A percentile compares a stretch with the other conserved stretches of the same genome.
These are phyloP conservation scores for Akabosia matsudoensis DNA, from an alignment of 1,140 invertebrate species.

Conservation along the genomic window DNA sequence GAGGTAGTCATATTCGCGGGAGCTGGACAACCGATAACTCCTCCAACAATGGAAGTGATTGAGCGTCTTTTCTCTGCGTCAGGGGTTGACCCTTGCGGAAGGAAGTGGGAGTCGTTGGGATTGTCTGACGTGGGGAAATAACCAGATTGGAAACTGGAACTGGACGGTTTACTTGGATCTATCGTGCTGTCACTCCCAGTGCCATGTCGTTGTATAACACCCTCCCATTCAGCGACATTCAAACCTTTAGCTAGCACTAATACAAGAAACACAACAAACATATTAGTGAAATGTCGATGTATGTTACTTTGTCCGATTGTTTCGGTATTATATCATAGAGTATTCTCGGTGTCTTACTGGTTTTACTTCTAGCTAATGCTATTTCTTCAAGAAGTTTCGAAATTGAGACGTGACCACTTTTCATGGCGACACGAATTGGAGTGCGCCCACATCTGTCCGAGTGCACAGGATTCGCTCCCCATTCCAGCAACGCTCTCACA, in stretches of 20 bases:
- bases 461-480: slow-evolving; percentile 86
- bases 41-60: slow-evolving; percentile 58
- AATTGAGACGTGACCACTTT: slow-evolving; percentile 70
- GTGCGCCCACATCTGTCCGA: slow-evolving; percentile 85
- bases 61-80: slow-evolving; percentile 61
- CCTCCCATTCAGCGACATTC: slow-evolving; percentile 32
- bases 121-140: slow-evolving; percentile 6
- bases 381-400: slow-evolving; percentile 63
- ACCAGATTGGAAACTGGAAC: slow-evolving; percentile 15
- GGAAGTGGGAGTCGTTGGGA: slow-evolving; percentile 50
- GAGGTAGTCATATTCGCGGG: slow-evolving; percentile 59
- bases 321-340: not conserved
- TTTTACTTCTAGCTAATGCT: slow-evolving; percentile 43
- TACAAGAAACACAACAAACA: not conserved
- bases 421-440: slow-evolving; percentile 70
- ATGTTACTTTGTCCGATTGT: not conserved
- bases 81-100: slow-evolving; percentile 65
- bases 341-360: slow-evolving; percentile 32
- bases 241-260: slow-evolving; percentile 33
- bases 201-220: slow-evolving; percentile 30
- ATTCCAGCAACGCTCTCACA: slow-evolving; percentile 77
- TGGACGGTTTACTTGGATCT: slow-evolving; percentile 32
- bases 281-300: not conserved
- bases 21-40: not conserved
- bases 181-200: slow-evolving; percentile 13